Evolutionary conservation across 2,888 invertebrate genomes (phyloP).

Genomic region (Macrophya alboannulata): DNA sequence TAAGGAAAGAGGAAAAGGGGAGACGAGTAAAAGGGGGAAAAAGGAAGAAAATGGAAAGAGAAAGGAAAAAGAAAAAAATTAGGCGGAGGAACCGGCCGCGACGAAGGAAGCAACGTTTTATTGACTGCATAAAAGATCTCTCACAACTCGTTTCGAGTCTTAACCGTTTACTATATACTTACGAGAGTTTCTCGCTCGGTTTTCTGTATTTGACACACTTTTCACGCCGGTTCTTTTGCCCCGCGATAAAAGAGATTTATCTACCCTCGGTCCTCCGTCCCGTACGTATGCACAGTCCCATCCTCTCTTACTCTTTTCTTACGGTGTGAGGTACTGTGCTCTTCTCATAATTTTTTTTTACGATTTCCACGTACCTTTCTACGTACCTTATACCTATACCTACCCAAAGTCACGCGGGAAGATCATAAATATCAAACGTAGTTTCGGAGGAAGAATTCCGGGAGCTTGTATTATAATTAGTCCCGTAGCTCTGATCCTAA

Average conservation of each 20-base stretch:
- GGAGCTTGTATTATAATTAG: conserved; percentile 13
- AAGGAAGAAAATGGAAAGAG: conserved; percentile 55
- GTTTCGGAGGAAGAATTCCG: background rate
- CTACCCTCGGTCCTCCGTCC: conserved; percentile 7
- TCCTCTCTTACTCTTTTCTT: background rate
- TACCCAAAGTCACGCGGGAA: background rate
- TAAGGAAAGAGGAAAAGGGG: conserved; percentile 51
- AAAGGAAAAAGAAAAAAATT: conserved; percentile 48
- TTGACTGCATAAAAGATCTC: conserved; percentile 56
- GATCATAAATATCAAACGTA: conserved; percentile 28
- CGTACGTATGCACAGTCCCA: background rate
- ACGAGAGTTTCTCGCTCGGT: conserved; percentile 44
- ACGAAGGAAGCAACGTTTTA: conserved; percentile 45
- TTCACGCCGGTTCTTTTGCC: conserved; percentile 39
- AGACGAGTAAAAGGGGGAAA: conserved; percentile 35
- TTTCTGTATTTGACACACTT: conserved; percentile 56
- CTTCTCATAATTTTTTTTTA: background rate
- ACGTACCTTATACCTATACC: too few species aligned
- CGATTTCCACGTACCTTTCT: conserved; percentile 15
- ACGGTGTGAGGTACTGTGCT: background rate
- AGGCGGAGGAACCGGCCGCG: conserved; percentile 45
- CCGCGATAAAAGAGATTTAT: conserved; percentile 55
- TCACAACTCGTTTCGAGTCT: conserved; percentile 47
- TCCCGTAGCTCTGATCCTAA: background rate
- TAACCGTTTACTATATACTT: conserved; percentile 48